Evolutionary conservation across 2,888 invertebrate genomes (phyloP).

Genomic region (Psylliodes chrysocephalus): DNA sequence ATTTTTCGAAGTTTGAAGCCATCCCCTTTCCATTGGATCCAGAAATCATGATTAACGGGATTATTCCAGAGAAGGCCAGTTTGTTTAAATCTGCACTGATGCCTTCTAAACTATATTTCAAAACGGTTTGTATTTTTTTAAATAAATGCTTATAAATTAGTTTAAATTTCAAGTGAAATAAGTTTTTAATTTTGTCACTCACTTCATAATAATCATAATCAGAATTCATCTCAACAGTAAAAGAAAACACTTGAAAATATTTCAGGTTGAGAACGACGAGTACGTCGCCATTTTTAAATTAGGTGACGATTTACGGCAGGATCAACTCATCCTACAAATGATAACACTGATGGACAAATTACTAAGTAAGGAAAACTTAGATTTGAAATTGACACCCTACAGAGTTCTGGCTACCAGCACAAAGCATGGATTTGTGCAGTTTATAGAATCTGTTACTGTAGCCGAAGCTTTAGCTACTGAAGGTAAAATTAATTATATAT

Average conservation of each 20-base stretch:
- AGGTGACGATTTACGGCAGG: conserved; percentile 97
- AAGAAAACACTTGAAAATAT: no score
- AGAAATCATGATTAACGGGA: conserved; percentile 82
- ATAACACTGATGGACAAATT: conserved; percentile 98
- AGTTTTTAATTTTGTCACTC: no score
- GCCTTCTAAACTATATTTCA: conserved; percentile 92
- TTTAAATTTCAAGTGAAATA: no score
- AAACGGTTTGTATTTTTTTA: conserved; percentile 70
- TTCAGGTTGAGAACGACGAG: conserved; percentile 74
- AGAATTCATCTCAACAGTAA: no score
- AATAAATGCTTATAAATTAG: no score
- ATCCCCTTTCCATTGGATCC: conserved; percentile 97
- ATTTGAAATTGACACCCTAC: conserved; percentile 96
- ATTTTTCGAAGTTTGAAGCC: conserved; percentile 90
- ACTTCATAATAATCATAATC: no score
- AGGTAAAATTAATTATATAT: no score
- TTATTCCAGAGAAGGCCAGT: conserved; percentile 88
- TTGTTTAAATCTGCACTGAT: conserved; percentile 96
- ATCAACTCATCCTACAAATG: conserved; percentile 97
- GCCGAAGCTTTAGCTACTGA: conserved; percentile 90
- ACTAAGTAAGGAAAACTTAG: conserved; percentile 92
- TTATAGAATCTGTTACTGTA: conserved; percentile 91
- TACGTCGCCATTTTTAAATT: conserved; percentile 98
- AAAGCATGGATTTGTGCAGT: conserved; percentile 96
- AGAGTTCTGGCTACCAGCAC: conserved; percentile 94